Evolutionary conservation across 2,797 vertebrate species (phyloP), one percentile per base, ranked within the genome.

Genomic region (Anas acuta): DNA sequence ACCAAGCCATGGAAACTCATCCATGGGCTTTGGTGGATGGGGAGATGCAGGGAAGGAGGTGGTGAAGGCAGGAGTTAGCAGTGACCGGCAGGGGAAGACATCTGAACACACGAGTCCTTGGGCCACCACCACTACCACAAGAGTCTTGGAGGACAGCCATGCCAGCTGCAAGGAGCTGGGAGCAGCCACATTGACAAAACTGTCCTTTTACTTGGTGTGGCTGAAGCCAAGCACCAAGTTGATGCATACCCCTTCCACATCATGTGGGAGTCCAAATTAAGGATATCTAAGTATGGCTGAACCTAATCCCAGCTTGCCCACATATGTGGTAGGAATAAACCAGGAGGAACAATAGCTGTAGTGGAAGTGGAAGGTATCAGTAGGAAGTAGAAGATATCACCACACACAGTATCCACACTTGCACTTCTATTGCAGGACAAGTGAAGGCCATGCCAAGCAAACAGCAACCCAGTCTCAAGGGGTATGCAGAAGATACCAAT

Each of bases 331-430:
- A 23, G 32, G 39, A 81, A 58, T 35, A 83, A 84, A 84, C 35
- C 23, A 57, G 23, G 11, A 57, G 8, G 13, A 66, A n/a, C 0
- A 0, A 28, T 8, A 45, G 10, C 20, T 41, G 58, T 2, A 1
- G 6, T 65, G 26, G 12, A 57, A 89, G n/a, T 23, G n/a, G 60
- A 25, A 66, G 45, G 37, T 9, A 77, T 41, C 60, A 82, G 23
- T 28, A 82, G 49, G 13, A 57, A 91, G 33, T 23, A 30, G 47
- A 49, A 49, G 47, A 49, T 13, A 49, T 7, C 56, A 83, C 37
- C 72, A 58, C 18, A 49, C 0, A 2, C 13, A 92, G 64, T 6
- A 80, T 49, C 32, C 69, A 71, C 18, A 21, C 11, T 16, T 15
- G 72, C 41, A 47, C 9, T 53, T 19, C 51, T 25, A 9, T 17